Conservation (phyloP, 2,113 vertebrate genomes). For the Thalassarche chlororhynchos region DNA sequence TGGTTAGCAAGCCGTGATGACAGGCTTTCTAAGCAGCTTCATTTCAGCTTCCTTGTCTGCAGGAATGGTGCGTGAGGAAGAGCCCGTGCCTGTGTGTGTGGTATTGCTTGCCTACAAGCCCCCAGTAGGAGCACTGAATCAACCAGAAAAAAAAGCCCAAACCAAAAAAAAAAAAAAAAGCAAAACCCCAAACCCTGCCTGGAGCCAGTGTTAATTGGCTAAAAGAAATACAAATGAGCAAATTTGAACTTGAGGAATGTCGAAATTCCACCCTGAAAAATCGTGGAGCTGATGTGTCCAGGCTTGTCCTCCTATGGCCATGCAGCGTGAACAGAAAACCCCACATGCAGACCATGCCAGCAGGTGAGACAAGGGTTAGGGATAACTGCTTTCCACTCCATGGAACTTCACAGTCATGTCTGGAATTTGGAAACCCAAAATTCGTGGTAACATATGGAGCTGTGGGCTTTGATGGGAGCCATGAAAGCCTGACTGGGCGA, state of each 20-base stretch:
- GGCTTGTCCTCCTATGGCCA: not conserved
- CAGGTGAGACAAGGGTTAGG: not conserved
- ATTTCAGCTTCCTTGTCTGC: not conserved
- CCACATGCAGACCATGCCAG: not conserved
- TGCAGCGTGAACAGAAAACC: not conserved
- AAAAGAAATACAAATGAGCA: not conserved
- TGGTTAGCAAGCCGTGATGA: slow-evolving; percentile 14
- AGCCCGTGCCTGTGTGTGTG: slow-evolving; percentile 6
- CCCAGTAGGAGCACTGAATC: not conserved
- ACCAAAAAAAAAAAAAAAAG: not conserved
- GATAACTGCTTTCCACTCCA: not conserved
- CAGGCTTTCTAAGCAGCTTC: slow-evolving; percentile 36
- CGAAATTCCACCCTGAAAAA: not conserved
- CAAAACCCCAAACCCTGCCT: not conserved
- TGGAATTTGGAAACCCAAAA: not conserved
- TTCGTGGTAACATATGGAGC: not conserved
- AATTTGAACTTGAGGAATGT: not conserved
- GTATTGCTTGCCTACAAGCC: not conserved
- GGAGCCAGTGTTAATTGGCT: not conserved
- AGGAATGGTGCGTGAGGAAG: not conserved
- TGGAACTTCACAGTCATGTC: not conserved
- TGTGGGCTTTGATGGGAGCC: not conserved
- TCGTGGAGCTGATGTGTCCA: not conserved
- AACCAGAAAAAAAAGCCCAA: not conserved
- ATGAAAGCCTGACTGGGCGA: not conserved